These are phyloP conservation scores for fruit fly (Drosophila melanogaster) DNA, from an alignment of 1,140 invertebrate genomes.

Conservation along the genomic window Release_6_plus_ISO1_MT NT_033777.3:26573001-26573500, in stretches of 20 bases:
- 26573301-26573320: background rate
- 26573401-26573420: conserved; percentile 58
- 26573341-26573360: conserved; percentile 16
- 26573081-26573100: conserved; percentile 44
- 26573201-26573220: conserved; percentile 25
- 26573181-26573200: conserved; percentile 32
- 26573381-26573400: conserved; percentile 46
- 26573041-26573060: conserved; percentile 42
- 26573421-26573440: conserved; percentile 15
- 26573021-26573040: conserved; percentile 57
- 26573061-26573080: conserved; percentile 48
- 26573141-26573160: conserved; percentile 61
- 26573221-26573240: conserved; percentile 11
- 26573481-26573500: conserved; percentile 66
- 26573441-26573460: conserved; percentile 39
- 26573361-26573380: conserved; percentile 4
- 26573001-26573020: conserved; percentile 43
- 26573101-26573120: conserved; percentile 54
- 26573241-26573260: conserved; percentile 46
- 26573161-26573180: background rate
- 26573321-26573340: conserved; percentile 5
- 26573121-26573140: conserved; percentile 65
- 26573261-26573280: conserved; percentile 31
- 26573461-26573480: conserved; percentile 54
- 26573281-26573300: conserved; percentile 8